Evolutionary conservation across 1,140 invertebrate species (phyloP), one percentile per base, ranked within the genome.

Genomic region (Leptopilina clavipes): DNA sequence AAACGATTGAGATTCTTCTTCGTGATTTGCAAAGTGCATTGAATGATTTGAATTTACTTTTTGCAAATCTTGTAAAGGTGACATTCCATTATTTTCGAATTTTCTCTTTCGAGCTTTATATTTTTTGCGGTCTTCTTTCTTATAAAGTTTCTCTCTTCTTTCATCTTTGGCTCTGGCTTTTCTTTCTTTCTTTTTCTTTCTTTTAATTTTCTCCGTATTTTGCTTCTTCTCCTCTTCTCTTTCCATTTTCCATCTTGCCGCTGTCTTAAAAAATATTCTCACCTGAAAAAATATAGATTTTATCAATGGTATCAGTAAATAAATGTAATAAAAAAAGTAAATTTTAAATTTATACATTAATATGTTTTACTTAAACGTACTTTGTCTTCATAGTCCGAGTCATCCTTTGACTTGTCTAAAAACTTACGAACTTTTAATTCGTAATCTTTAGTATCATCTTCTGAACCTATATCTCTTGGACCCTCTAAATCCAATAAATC

Each of bases 381-480:
- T 88, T 95, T 96, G 65, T 94, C 93, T 85, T 96, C 95, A 82
- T 96, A 96, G 86, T 96, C 95, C 0, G 94, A 95, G 83, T 96
- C 95, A 81, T 94, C 94, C 88, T 95, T 95, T 0, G 94, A 95
- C 87, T 95, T 94, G 81, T 95, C 94, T 52, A 95, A 86, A 86
- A 96, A 95, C 74, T 94, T 93, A 6, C 94, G 92, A 18, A 96
- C 93, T 91, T 95, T 94, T 12, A 92, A 83, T 79, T 95, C 94
- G 81, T 95, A 95, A 78, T 94, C 94, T 70, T 87, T 89, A 78
- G 85, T 91, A 82, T 91, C 91, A 78, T 91, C 91, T 0, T 70
- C 90, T 81, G 87, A 87, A 86, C 71, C 90, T 17, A 52, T 8
- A 88, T 76, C 85, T 88, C 89, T 54, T 89, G 92, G 86, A 88